Conservation (phyloP, 2,888 invertebrate genomes). For the Atethmia centrago region DNA sequence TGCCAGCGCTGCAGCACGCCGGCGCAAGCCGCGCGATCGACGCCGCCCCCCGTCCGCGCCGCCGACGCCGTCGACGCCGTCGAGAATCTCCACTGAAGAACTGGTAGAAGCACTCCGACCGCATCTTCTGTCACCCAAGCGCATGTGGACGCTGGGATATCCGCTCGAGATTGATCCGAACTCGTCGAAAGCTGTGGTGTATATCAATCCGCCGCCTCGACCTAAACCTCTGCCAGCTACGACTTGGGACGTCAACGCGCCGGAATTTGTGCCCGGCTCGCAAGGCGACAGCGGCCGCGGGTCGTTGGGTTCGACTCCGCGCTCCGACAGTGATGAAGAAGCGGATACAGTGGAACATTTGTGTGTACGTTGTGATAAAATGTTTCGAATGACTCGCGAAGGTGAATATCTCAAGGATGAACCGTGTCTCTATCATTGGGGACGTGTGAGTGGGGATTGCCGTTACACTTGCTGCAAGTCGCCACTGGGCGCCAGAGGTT, state of each 20-base stretch:
- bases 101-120: constrained; percentile 90
- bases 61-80: constrained; percentile 86
- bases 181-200: constrained; percentile 92
- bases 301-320: constrained; percentile 89
- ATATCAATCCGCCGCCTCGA: constrained; percentile 90
- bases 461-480: constrained; percentile 92
- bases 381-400: constrained; percentile 93
- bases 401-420: constrained; percentile 94
- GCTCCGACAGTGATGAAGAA: constrained; percentile 90
- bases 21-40: constrained; percentile 83
- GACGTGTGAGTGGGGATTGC: constrained; percentile 92
- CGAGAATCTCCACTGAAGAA: constrained; percentile 90
- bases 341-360: constrained; percentile 90
- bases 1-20: constrained; percentile 84
- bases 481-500: constrained; percentile 90
- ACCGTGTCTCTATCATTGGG: constrained; percentile 97
- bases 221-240: constrained; percentile 81
- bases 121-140: constrained; percentile 91
- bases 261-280: constrained; percentile 92
- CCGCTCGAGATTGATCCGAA: constrained; percentile 92
- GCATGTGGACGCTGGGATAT: constrained; percentile 93
- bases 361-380: constrained; percentile 93
- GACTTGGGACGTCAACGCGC: constrained; percentile 92
- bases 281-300: constrained; percentile 90
- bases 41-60: constrained; percentile 86